A percentile compares a stretch with the other conserved stretches of the same genome.
phyloP scores from a whole-genome alignment of 2,888 invertebrate genomes.

The Drosophila infuscata region DNA sequence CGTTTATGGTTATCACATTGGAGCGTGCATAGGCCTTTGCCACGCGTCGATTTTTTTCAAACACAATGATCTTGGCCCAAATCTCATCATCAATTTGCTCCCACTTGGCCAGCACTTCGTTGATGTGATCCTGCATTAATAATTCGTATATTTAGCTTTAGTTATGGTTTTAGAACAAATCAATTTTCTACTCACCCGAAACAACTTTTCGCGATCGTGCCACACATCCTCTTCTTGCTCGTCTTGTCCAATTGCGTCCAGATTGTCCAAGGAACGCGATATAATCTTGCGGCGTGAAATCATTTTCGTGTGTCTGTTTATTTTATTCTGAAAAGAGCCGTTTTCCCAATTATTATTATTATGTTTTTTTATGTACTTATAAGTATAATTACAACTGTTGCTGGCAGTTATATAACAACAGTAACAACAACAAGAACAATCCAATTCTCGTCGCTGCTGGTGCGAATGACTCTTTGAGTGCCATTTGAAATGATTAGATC shows the following conservation, averaged over 20 bases:
- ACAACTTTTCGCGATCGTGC: slow-evolving; percentile 96
- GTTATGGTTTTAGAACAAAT: background rate
- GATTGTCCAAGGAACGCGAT: slow-evolving; percentile 95
- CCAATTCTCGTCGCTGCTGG: slow-evolving; percentile 48
- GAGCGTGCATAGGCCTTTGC: slow-evolving; percentile 99
- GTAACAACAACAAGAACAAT: slow-evolving; percentile 46
- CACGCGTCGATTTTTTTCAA: slow-evolving; percentile 97
- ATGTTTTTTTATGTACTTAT: slow-evolving; percentile 17
- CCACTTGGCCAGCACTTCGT: slow-evolving; percentile 98
- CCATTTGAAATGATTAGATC: slow-evolving; percentile 70
- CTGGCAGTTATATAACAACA: slow-evolving; percentile 22
- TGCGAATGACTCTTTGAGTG: slow-evolving; percentile 67
- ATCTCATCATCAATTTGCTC: slow-evolving; percentile 98
- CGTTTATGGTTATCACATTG: slow-evolving; percentile 97
- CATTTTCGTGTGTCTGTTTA: slow-evolving; percentile 86
- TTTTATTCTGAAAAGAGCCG: slow-evolving; percentile 43
- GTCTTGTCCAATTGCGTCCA: slow-evolving; percentile 91
- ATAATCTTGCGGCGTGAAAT: slow-evolving; percentile 95
- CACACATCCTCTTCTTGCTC: slow-evolving; percentile 92
- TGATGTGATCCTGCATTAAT: slow-evolving; percentile 94
- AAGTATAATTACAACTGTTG: slow-evolving; percentile 59
- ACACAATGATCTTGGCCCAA: slow-evolving; percentile 99
- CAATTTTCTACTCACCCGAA: slow-evolving; percentile 89
- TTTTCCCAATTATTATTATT: slow-evolving; percentile 65
- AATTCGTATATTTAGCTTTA: background rate